Evolutionary conservation across 2,113 vertebrate genomes (phyloP).

Genomic region (Gasterosteus aculeatus): DNA sequence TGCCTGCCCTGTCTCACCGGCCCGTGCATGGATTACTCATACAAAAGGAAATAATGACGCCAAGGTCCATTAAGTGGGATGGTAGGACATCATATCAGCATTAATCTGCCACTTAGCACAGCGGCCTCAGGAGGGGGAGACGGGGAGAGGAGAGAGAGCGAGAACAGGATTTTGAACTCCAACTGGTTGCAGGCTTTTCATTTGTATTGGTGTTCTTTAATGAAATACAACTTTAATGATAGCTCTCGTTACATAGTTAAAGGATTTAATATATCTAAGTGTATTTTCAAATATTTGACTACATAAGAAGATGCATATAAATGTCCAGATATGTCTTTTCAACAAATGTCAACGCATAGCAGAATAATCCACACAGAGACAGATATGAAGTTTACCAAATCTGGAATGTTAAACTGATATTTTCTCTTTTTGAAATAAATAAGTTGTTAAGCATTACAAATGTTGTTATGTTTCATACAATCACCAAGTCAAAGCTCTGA

Average conservation of each 20-base stretch:
- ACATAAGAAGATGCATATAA: background rate
- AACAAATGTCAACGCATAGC: background rate
- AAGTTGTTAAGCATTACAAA: background rate
- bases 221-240: conserved; percentile 25
- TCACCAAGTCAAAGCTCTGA: background rate
- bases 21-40: conserved; percentile 73
- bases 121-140: conserved; percentile 61
- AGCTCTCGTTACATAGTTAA: conserved; percentile 1
- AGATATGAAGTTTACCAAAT: background rate
- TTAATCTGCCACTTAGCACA: conserved; percentile 81
- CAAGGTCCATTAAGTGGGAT: conserved; percentile 80
- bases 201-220: conserved; percentile 23
- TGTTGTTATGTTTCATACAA: background rate
- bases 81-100: conserved; percentile 81
- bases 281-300: background rate
- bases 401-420: background rate
- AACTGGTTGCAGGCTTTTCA: conserved; percentile 30
- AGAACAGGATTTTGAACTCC: conserved; percentile 49
- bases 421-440: background rate
- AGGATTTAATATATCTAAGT: background rate
- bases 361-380: background rate
- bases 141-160: conserved; percentile 31
- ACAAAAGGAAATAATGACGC: conserved; percentile 80
- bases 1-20: conserved; percentile 65
- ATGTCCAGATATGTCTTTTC: background rate